Base-by-base conservation (phyloP, 2,113 vertebrate genomes). In the Dipodomys ordii region DNA sequence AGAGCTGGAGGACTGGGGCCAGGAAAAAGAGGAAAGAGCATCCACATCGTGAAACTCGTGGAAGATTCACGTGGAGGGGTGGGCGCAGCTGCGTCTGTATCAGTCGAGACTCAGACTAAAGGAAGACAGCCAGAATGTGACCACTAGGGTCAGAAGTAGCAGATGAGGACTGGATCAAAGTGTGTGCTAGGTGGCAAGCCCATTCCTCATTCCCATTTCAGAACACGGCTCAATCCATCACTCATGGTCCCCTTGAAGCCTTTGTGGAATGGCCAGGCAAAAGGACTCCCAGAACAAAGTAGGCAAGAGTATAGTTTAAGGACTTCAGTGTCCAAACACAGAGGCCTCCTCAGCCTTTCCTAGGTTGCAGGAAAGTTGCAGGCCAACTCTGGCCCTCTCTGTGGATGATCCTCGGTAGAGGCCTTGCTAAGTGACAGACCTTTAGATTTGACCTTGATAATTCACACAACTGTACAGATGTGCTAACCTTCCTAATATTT, bases 141-240 rank as follows among this genome's bases (percentile, higher is more conserved):
- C 46, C 7, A 0, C 46, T 15, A 3, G 35, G 84, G 76, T 64
- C 73, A 32, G 73, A 69, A 35, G 35, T n/a, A 8, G 77, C 65
- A 16, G 68, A 13, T 2, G 0, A 0, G 0, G 16, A 6, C 8
- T 19, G 44, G 25, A 49, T 35, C 23, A 25, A 6, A 3, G 7
- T 53, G 3, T 30, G 83, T 12, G 4, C 44, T 15, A 1, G 46
- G 18, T 1, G 0, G 73, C 30, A 49, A 0, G 0, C 44, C 11
- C 22, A n/a, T 2, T 44, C 44, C 71, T 35, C 32, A 9, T 18
- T 73, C 53, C 15, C 19, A 2, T 16, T 19, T 60, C 49, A 7
- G 71, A 86, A 62, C 10, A 28, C 0, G 3, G 67, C 10, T 10
- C 23, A 4, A 3, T 7, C 46, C 11, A 0, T 22, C 74, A 10